Evolutionary conservation across 2,888 invertebrate species (phyloP).

Genomic region (Pandemis cinnamomeana): DNA sequence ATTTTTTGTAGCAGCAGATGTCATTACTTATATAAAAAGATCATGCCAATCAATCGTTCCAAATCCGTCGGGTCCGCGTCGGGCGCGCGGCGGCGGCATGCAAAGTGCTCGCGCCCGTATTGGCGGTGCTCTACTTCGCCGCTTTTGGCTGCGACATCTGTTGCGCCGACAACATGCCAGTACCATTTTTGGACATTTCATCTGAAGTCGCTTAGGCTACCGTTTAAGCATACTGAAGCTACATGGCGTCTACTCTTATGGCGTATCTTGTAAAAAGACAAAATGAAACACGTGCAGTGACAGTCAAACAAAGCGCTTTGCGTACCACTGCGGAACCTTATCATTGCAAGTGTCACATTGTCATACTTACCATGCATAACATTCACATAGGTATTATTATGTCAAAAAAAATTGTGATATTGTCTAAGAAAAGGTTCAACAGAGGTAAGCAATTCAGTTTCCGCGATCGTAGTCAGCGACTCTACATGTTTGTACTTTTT

Average conservation of each 20-base stretch:
- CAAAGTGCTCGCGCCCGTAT: constrained; percentile 48
- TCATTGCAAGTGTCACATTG: too few relatives aligned
- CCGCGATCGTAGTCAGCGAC: too few relatives aligned
- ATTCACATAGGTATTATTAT: too few relatives aligned
- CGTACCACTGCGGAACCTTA: too few relatives aligned
- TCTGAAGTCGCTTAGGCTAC: neutral
- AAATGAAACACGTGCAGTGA: neutral
- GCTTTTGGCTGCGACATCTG: constrained; percentile 42
- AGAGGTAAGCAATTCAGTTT: too few relatives aligned
- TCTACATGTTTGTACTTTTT: too few relatives aligned
- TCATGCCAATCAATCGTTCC: constrained; percentile 26
- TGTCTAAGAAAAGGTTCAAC: too few relatives aligned
- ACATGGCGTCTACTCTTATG: neutral
- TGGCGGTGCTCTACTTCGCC: constrained; percentile 49
- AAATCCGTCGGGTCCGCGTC: constrained; percentile 36
- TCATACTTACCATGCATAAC: too few relatives aligned
- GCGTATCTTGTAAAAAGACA: neutral
- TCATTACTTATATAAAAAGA: constrained; percentile 12
- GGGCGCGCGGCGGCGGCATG: constrained; percentile 46
- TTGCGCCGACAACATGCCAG: neutral
- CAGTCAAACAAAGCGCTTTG: too few relatives aligned
- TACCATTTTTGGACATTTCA: constrained; percentile 11
- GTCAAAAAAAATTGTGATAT: too few relatives aligned
- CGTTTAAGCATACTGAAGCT: neutral
- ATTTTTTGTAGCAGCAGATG: neutral